Percentiles rank a stretch among this genome's conserved stretches.
Conservation (phyloP, 2,113 vertebrate genomes). For the Galemys pyrenaicus region DNA sequence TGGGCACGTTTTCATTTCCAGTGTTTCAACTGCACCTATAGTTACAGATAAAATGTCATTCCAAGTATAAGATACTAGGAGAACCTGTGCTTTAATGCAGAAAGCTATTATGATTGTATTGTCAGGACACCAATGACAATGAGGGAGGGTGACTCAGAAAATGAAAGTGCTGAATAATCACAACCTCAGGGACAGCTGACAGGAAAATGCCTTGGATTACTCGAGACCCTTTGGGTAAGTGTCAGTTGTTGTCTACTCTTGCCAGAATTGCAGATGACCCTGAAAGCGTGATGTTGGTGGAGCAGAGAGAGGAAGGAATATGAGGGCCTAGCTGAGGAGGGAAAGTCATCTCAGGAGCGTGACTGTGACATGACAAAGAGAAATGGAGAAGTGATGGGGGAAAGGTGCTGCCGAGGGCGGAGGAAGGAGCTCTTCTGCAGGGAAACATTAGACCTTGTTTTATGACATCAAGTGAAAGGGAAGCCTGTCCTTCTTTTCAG, state of each 20-base stretch:
- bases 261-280: neutral
- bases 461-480: neutral
- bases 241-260: neutral
- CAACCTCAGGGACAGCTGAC: neutral
- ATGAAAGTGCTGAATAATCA: neutral
- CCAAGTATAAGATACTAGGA: no score
- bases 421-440: neutral
- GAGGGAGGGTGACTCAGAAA: neutral
- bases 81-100: neutral
- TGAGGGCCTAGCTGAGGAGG: neutral
- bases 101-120: neutral
- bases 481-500: no score
- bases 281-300: neutral
- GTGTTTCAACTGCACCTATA: neutral
- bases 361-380: neutral
- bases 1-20: neutral
- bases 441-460: neutral
- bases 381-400: neutral
- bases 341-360: neutral
- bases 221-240: neutral
- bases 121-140: neutral
- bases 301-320: neutral
- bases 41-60: neutral
- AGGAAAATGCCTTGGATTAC: conserved; percentile 2
- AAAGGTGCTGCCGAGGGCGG: fast-evolving